Evolutionary conservation across 1,140 invertebrate genomes (phyloP), one percentile per base, ranked within the genome.

Genomic region (Leucophenga varia): DNA sequence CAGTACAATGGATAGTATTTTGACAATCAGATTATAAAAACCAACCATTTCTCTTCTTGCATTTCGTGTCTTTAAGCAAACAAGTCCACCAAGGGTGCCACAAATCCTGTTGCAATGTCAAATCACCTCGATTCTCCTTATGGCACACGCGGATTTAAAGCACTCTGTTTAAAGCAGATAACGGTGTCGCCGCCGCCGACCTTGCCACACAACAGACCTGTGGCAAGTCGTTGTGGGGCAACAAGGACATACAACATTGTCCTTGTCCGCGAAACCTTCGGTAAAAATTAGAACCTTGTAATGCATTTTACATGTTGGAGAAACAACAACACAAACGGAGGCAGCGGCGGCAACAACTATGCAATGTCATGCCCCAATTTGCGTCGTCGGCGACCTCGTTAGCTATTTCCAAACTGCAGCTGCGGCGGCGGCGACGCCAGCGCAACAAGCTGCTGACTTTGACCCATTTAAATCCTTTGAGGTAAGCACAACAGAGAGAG

Each of bases 381-480:
- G 59, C 43, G 35, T 52, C 59, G 47, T 10, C 45, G 31, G 22
- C 43, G 55, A 43, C 55, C 55, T 58, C 49, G 53, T 58, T 59
- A 51, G 49, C 55, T 65, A 50, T 61, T 56, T 63, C 25, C 44
- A 51, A 54, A 60, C 58, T 64, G 61, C 61, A 48, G 43, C 42
- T 42, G 40, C 12, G 21, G 12, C 43, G 45, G 45, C 34, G 21
- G 28, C 31, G 30, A 36, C 10, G 16, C 56, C 56, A 25, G 22
- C 22, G 60, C 60, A 67, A 67, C 63, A 67, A 67, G 63, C 63
- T 22, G 63, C 56, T 68, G 64, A 68, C 63, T 63, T 67, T 67
- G 63, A 67, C 63, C 63, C 44, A 67, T 67, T 67, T 67, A 68
- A 59, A 68, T 67, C 63, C 63, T 65, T 67, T 63, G 64, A 58